Evolutionary conservation across 1,140 invertebrate species (phyloP).

Genomic region (Drosophila rufa): DNA sequence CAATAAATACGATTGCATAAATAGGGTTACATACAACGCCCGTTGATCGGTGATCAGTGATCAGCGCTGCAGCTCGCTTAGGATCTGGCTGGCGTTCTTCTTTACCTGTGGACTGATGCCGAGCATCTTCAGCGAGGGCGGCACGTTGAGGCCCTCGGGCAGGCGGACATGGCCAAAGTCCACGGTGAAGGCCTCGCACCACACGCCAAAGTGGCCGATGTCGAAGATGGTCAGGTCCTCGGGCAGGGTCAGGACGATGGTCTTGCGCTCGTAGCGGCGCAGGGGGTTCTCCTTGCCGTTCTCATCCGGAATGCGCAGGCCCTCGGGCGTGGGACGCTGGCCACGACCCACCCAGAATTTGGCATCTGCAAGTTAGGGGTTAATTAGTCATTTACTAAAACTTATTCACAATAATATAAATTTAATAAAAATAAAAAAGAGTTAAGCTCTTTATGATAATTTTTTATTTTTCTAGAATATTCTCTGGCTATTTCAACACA

Average conservation of each 20-base stretch:
- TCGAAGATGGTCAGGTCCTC: constrained; percentile 92
- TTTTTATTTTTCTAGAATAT: constrained; percentile 4
- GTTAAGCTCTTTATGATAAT: too few relatives aligned
- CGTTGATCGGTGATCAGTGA: constrained; percentile 31
- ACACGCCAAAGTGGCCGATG: constrained; percentile 94
- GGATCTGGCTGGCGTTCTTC: constrained; percentile 70
- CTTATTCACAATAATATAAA: too few relatives aligned
- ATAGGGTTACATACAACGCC: constrained; percentile 32
- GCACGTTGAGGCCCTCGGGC: constrained; percentile 91
- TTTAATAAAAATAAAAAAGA: too few relatives aligned
- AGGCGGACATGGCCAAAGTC: constrained; percentile 95
- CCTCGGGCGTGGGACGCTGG: constrained; percentile 91
- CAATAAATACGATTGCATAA: constrained; percentile 69
- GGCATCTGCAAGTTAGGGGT: constrained; percentile 88
- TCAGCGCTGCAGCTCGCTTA: constrained; percentile 76
- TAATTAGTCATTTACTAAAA: too few relatives aligned
- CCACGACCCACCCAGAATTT: constrained; percentile 96
- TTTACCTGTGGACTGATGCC: constrained; percentile 96
- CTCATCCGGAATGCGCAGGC: constrained; percentile 93
- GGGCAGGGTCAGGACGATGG: constrained; percentile 94
- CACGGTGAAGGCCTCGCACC: constrained; percentile 95
- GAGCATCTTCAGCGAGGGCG: constrained; percentile 96
- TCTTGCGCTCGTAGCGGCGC: constrained; percentile 92
- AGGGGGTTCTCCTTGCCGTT: constrained; percentile 93
- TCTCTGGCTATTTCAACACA: not conserved